Conservation (phyloP, 2,113 vertebrate species). For the Sardina pilchardus region DNA sequence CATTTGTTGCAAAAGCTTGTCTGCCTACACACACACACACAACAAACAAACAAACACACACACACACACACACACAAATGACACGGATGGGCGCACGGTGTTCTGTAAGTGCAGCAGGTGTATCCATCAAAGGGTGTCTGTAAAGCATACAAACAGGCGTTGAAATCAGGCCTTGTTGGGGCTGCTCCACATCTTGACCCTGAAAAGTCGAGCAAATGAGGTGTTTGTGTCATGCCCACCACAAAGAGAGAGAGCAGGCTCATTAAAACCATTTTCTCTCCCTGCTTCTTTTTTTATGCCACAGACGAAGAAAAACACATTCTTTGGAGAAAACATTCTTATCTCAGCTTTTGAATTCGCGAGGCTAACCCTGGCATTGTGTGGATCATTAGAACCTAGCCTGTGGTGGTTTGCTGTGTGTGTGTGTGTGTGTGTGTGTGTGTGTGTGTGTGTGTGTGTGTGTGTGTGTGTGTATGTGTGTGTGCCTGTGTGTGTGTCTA, state of each 20-base stretch:
- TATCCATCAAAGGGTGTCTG: slow-evolving; percentile 12
- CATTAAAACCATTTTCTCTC: slow-evolving; percentile 32
- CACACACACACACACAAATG: not conserved
- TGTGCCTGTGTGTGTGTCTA: no score
- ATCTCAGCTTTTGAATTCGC: slow-evolving; percentile 24
- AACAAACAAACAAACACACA: not conserved
- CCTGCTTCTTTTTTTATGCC: not conserved
- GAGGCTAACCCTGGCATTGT: slow-evolving; percentile 31
- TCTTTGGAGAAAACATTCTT: slow-evolving; percentile 29
- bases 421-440: slow-evolving; percentile 23
- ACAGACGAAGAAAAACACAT: not conserved
- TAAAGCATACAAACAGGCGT: not conserved
- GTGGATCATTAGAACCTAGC: slow-evolving; percentile 44
- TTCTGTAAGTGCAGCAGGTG: not conserved
- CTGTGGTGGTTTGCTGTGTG: slow-evolving; percentile 34
- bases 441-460: slow-evolving; percentile 26
- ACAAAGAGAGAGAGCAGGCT: not conserved
- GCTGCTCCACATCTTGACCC: not conserved
- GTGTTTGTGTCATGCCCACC: slow-evolving; percentile 13
- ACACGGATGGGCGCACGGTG: not conserved
- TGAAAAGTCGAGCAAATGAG: slow-evolving; percentile 34
- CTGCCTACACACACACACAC: not conserved
- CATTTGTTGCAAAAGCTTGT: not conserved
- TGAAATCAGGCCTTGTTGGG: slow-evolving; percentile 20
- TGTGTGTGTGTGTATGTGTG: no score